Evolutionary conservation across 2,797 vertebrate species (phyloP).

Genomic region (Coluber constrictor): DNA sequence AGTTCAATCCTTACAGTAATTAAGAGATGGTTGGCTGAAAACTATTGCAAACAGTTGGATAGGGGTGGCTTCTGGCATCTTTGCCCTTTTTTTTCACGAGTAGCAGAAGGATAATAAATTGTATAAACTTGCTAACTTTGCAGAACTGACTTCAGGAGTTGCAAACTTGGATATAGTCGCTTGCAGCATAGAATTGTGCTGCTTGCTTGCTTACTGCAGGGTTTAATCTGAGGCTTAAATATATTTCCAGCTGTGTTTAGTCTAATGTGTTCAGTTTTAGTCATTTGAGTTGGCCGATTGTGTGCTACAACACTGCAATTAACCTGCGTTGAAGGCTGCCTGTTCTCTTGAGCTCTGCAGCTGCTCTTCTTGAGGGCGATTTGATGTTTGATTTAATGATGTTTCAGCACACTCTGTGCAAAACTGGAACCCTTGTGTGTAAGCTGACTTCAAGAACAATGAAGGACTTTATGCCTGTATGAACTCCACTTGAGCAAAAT

Average conservation of each 20-base stretch:
- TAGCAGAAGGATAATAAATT: not conserved
- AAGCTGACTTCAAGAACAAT: not conserved
- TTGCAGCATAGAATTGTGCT: not conserved
- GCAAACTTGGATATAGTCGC: not conserved
- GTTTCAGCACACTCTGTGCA: not conserved
- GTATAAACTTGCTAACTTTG: not conserved
- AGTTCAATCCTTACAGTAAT: not conserved
- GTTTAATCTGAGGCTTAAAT: not conserved
- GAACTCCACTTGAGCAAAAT: not conserved
- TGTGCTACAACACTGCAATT: not conserved
- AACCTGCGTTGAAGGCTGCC: not conserved
- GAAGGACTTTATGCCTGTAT: slow-evolving; percentile 7
- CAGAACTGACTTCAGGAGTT: not conserved
- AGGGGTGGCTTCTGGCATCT: too few relatives aligned
- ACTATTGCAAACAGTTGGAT: not conserved
- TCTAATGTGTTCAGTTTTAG: not conserved
- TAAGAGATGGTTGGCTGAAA: not conserved
- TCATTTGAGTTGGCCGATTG: slow-evolving; percentile 1
- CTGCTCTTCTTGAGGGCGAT: not conserved
- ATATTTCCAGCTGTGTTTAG: not conserved
- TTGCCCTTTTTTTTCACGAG: not conserved
- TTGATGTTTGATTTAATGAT: not conserved
- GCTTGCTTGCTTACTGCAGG: not conserved
- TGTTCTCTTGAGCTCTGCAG: slow-evolving; percentile 1
- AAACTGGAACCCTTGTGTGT: not conserved